Percentiles rank a stretch among this genome's conserved stretches.
Conservation (phyloP, 2,797 vertebrate genomes). For the Mus caroli region DNA sequence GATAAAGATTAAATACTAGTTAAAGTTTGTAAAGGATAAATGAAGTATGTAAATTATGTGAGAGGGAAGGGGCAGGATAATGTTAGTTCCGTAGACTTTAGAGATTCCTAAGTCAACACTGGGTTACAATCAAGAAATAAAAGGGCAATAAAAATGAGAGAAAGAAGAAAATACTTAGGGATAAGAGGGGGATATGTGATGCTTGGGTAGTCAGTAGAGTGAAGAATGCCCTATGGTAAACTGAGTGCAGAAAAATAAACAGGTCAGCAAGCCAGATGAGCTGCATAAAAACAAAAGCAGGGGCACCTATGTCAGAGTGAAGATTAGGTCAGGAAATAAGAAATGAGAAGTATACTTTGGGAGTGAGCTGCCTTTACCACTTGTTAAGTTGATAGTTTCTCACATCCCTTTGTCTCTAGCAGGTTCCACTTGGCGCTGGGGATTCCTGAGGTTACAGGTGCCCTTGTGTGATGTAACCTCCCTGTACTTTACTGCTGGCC, state of each 20-base stretch:
- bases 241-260: not conserved
- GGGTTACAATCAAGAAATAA: not conserved
- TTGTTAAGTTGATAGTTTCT: not conserved
- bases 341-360: not conserved
- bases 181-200: not conserved
- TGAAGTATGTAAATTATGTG: not conserved
- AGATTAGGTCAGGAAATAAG: not conserved
- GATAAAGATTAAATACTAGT: not conserved
- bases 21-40: not conserved
- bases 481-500: not conserved
- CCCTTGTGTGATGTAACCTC: not conserved
- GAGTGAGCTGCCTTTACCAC: not conserved
- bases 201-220: not conserved
- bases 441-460: too few species aligned
- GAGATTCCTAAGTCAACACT: not conserved
- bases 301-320: not conserved
- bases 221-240: not conserved
- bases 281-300: not conserved
- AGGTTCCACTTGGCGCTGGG: not conserved
- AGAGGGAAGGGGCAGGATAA: not conserved
- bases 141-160: not conserved
- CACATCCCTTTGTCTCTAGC: not conserved
- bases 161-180: not conserved
- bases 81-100: not conserved
- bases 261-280: too few species aligned